These are phyloP conservation scores for Cosmia pyralina DNA, from an alignment of 2,888 invertebrate genomes.

Conservation along the genomic window DNA sequence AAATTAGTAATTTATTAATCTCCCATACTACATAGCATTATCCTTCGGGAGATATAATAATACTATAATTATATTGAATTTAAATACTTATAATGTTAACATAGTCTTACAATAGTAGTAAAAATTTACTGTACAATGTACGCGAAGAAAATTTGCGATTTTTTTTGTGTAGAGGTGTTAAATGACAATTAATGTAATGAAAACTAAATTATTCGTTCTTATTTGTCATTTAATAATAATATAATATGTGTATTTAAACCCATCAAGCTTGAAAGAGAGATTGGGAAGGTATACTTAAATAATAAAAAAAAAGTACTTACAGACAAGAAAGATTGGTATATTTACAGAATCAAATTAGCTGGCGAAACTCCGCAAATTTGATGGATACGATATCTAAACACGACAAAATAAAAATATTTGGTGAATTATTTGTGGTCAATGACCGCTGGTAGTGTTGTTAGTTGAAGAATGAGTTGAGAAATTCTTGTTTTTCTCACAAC, in stretches of 20 bases:
- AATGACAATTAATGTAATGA: constrained; percentile 17
- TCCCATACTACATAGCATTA: constrained; percentile 54
- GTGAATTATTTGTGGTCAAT: no score
- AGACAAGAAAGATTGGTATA: neutral
- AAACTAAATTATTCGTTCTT: neutral
- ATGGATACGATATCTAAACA: no score
- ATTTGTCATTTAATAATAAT: constrained; percentile 36
- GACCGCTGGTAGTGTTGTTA: no score
- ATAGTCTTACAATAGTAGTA: constrained; percentile 57
- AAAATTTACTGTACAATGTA: constrained; percentile 18
- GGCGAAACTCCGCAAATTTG: no score
- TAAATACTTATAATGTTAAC: constrained; percentile 57
- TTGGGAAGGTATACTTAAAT: neutral
- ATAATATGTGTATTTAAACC: constrained; percentile 20
- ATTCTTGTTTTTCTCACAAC: no score
- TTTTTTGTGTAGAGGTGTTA: constrained; percentile 31
- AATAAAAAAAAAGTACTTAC: neutral
- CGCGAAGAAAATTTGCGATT: neutral
- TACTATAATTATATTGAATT: constrained; percentile 56
- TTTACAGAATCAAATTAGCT: no score
- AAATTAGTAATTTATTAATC: constrained; percentile 65
- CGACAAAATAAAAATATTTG: no score
- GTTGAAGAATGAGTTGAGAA: no score
- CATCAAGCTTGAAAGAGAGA: constrained; percentile 26
- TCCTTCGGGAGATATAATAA: constrained; percentile 46